phyloP scores from a whole-genome alignment of 2,888 invertebrate genomes.

The Andricus quercusramuli region DNA sequence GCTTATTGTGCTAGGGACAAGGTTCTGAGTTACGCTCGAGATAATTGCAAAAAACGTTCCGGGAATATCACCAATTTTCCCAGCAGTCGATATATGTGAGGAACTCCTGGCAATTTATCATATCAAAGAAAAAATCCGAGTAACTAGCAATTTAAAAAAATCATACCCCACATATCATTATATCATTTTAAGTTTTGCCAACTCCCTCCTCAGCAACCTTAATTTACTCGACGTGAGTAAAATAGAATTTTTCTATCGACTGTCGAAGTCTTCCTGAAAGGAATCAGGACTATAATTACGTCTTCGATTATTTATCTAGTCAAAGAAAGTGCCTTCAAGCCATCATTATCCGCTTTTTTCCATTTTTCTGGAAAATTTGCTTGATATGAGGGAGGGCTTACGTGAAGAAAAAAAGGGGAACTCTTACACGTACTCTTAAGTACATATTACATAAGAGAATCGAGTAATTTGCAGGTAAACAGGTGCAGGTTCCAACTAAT shows the following conservation, averaged over 20 bases:
- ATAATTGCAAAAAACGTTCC: too few relatives aligned
- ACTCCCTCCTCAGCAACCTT: neutral
- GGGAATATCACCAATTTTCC: too few relatives aligned
- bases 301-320: neutral
- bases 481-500: neutral
- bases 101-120: too few relatives aligned
- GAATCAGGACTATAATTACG: neutral
- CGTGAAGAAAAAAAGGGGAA: neutral
- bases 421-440: constrained; percentile 33
- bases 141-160: neutral
- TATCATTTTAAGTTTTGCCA: neutral
- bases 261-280: neutral
- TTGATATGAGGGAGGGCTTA: neutral
- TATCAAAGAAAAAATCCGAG: neutral
- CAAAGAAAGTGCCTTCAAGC: neutral
- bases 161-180: neutral
- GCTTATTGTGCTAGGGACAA: too few relatives aligned
- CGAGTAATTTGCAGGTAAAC: constrained; percentile 30
- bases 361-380: neutral
- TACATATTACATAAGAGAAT: constrained; percentile 40
- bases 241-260: neutral
- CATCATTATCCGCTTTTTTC: neutral
- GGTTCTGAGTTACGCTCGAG: too few relatives aligned
- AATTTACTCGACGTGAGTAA: neutral
- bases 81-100: too few relatives aligned